phyloP scores from a whole-genome alignment of 2,888 invertebrate genomes.

The Leucoma salicis region DNA sequence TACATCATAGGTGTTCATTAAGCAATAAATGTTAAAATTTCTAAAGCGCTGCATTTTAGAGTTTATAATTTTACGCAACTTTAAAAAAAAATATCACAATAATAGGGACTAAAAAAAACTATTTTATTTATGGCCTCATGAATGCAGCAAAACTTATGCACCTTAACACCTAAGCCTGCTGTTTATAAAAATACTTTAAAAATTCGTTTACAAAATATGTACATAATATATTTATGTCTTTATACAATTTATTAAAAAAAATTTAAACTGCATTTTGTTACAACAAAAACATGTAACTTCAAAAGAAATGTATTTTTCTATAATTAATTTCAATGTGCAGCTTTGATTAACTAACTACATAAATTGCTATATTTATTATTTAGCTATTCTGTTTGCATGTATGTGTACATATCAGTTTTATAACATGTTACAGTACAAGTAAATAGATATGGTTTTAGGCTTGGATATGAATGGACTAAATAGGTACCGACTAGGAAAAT shows the following conservation, averaged over 20 bases:
- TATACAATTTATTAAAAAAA: conserved; percentile 26
- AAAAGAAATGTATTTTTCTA: not conserved
- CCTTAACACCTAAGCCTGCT: not conserved
- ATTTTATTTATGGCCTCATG: not conserved
- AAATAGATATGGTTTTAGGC: too few relatives aligned
- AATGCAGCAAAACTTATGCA: not conserved
- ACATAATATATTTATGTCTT: conserved; percentile 15
- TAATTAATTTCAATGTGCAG: not conserved
- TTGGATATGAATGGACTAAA: too few relatives aligned
- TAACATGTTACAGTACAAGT: too few relatives aligned
- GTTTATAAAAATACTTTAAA: conserved; percentile 8
- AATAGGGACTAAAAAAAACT: not conserved
- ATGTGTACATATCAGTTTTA: not conserved
- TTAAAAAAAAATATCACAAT: not conserved
- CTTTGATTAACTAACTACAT: not conserved
- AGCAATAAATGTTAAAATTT: not conserved
- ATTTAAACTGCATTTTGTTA: conserved; percentile 25
- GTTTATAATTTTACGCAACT: conserved; percentile 2
- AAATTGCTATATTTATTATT: not conserved
- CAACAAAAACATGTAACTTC: conserved; percentile 7
- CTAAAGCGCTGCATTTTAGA: conserved; percentile 3
- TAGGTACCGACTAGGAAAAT: too few relatives aligned
- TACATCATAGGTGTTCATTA: not conserved
- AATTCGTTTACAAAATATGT: conserved; percentile 15
- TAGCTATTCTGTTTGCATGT: not conserved